Base-by-base conservation (phyloP, 2,888 invertebrate species). In the Coenonympha glycerion region DNA sequence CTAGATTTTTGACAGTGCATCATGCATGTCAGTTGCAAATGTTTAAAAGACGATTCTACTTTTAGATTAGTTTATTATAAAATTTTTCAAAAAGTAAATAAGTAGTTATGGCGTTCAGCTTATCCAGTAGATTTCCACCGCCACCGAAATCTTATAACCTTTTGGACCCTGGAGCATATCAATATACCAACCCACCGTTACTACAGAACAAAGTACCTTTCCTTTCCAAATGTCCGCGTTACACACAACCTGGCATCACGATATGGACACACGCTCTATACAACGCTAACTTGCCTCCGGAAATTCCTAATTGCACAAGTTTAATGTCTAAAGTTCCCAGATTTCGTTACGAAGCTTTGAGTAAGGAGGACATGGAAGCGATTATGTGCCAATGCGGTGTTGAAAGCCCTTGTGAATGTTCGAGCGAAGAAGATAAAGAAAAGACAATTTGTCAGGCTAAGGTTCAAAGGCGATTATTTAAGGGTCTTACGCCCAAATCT, bases 31-130 rank as follows among this genome's bases (percentile, higher is more conserved):
- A n/a, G n/a, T n/a, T n/a, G n/a, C n/a, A n/a, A n/a, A n/a, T n/a
- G n/a, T n/a, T n/a, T n/a, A n/a, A n/a, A n/a, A n/a, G n/a, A n/a
- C n/a, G n/a, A n/a, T n/a, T n/a, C n/a, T n/a, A n/a, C n/a, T n/a
- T n/a, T n/a, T n/a, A n/a, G n/a, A n/a, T n/a, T n/a, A n/a, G n/a
- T n/a, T n/a, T n/a, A n/a, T n/a, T n/a, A n/a, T n/a, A n/a, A n/a
- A n/a, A n/a, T n/a, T n/a, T n/a, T n/a, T n/a, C n/a, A n/a, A n/a
- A n/a, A n/a, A n/a, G n/a, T n/a, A n/a, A n/a, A n/a, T n/a, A n/a
- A n/a, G n/a, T n/a, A n/a, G n/a, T n/a, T n/a, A 80, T 80, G 79
- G 83, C 85, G 19, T 85, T 70, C 52, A 69, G 60, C 56, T 57
- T 72, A 45, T 56, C 55, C 22, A 59, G 68, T 6, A 68, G 84